Base-by-base conservation (phyloP, 2,888 invertebrate genomes). In the Tromatobia lineatoria region DNA sequence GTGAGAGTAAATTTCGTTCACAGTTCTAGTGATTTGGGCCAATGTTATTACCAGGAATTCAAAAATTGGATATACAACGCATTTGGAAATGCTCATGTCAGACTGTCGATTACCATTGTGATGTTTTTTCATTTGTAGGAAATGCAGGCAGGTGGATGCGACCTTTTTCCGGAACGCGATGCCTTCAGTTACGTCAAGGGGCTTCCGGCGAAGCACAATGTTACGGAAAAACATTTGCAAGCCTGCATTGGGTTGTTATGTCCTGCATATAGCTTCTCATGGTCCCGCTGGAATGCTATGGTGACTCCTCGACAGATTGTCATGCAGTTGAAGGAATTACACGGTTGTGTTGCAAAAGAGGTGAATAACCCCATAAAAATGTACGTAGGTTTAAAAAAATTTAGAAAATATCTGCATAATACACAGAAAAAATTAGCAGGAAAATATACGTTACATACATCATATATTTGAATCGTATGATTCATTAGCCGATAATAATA, bases 81-180 rank as follows among this genome's bases (percentile, higher is more conserved):
- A 11, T 18, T 18, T 20, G 18, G 20, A 11, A 38, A 29, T 29
- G 7, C 13, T 59, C 25, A 29, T 3, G 59, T 15, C 3, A 1
- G 6, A 4, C 7, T 61, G 7, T 13, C 0, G 8, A 66, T 3
- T n/a, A 11, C 42, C 13, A 13, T 20, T 25, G n/a, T 64, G 18
- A 1, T 2, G 52, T 23, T 38, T n/a, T 76, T 34, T 11, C 6
- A 8, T n/a, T 54, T 69, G 3, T 66, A 94, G 93, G 91, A 89
- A 87, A 91, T 94, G 92, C 95, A 95, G 7, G 95, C 95, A 2
- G 96, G 96, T 0, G 97, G 97, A 0, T 96, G 98, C 77, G 97
- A 98, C 90, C 95, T 98, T 82, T 98, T 98, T 91, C 98, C 98
- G 0, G 96, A 96, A 71, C 95, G 95, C 87, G 98, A 98, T 92